phyloP scores from a whole-genome alignment of 1,140 invertebrate species.

The Drosophila tani region DNA sequence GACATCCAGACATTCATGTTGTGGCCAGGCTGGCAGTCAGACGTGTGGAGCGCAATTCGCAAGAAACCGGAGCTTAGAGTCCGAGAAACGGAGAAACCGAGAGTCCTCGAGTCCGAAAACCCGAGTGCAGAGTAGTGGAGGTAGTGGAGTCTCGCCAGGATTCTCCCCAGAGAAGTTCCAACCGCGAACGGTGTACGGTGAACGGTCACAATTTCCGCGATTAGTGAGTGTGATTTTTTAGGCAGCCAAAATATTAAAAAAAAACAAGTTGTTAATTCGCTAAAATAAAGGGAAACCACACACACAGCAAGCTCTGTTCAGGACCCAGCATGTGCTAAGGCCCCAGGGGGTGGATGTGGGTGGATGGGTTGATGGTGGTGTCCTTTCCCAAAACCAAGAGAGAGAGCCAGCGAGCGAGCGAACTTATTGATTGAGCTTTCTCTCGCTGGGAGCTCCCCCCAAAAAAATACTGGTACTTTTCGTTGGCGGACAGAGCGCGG shows the following conservation, averaged over 20 bases:
- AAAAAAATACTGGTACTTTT: slow-evolving; percentile 45
- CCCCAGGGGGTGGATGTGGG: slow-evolving; percentile 29
- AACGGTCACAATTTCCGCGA: not conserved
- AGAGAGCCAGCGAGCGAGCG: slow-evolving; percentile 1
- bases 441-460: slow-evolving; percentile 14
- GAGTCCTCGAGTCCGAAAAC: slow-evolving; percentile 19
- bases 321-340: slow-evolving; percentile 42
- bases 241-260: not conserved
- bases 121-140: slow-evolving; percentile 56
- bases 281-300: slow-evolving; percentile 19
- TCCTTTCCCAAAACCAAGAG: slow-evolving; percentile 17
- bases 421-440: slow-evolving; percentile 48
- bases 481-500: slow-evolving; percentile 19
- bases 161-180: slow-evolving; percentile 1
- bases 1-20: slow-evolving; percentile 83
- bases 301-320: slow-evolving; percentile 9
- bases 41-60: slow-evolving; percentile 68
- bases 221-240: slow-evolving; percentile 9
- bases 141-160: slow-evolving; percentile 27
- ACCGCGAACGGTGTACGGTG: slow-evolving; percentile 16
- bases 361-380: slow-evolving; percentile 19
- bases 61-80: not conserved
- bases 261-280: slow-evolving; percentile 7
- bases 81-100: slow-evolving; percentile 20
- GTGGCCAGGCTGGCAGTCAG: slow-evolving; percentile 80